phyloP scores from a whole-genome alignment of 2,888 invertebrate genomes.

The Drosophila quasianomalipes region DNA sequence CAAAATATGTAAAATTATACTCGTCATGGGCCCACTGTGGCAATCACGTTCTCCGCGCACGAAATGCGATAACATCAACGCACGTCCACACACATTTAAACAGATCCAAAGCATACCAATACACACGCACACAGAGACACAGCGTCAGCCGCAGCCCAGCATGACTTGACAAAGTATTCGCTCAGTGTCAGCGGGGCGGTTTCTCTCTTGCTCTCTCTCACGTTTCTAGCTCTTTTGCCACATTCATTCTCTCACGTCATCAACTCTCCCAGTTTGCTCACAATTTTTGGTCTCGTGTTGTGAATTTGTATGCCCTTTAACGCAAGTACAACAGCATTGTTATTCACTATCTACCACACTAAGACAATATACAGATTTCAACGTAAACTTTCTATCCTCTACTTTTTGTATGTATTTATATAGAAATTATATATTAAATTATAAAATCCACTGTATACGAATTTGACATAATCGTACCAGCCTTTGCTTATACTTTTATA shows the following conservation, averaged over 20 bases:
- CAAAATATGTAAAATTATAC: constrained; percentile 5
- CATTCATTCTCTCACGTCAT: constrained; percentile 53
- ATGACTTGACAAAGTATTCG: constrained; percentile 48
- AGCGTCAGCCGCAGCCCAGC: constrained; percentile 49
- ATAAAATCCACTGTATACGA: not conserved
- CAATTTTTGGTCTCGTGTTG: constrained; percentile 51
- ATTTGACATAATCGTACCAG: not conserved
- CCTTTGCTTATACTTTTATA: not conserved
- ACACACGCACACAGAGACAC: constrained; percentile 16
- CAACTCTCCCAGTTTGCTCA: constrained; percentile 40
- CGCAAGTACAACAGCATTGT: constrained; percentile 25
- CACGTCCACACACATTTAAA: constrained; percentile 31
- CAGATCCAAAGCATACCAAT: constrained; percentile 42
- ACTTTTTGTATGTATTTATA: not conserved
- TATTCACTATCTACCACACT: not conserved
- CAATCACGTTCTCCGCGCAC: constrained; percentile 76
- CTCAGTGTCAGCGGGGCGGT: constrained; percentile 42
- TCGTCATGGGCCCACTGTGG: constrained; percentile 53
- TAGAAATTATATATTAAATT: not conserved
- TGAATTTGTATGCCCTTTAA: constrained; percentile 38
- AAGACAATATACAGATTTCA: not conserved
- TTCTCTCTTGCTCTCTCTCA: constrained; percentile 38
- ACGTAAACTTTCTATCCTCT: not conserved
- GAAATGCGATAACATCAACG: constrained; percentile 73
- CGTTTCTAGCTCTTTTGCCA: constrained; percentile 54